Conservation (phyloP, 2,888 invertebrate species). For the Meganola albula region DNA sequence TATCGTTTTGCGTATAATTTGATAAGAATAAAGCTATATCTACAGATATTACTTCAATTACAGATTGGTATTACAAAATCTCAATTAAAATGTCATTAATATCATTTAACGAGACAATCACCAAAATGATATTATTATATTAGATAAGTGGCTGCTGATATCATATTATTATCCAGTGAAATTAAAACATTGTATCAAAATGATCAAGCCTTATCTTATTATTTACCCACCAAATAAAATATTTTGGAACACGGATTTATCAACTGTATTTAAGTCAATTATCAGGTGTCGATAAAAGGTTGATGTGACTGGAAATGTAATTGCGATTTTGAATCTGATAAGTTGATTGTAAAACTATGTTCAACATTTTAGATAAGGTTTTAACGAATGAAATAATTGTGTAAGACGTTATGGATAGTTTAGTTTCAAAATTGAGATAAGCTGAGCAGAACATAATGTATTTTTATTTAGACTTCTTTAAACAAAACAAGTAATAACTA, state of each 20-base stretch:
- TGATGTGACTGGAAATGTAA: conserved; percentile 11
- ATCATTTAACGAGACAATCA: conserved; percentile 36
- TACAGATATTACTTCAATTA: conserved; percentile 24
- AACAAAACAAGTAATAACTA: background rate
- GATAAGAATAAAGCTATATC: conserved; percentile 30
- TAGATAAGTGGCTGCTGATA: conserved; percentile 29
- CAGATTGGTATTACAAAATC: conserved; percentile 22
- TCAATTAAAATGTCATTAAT: conserved; percentile 41
- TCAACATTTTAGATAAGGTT: conserved; percentile 23
- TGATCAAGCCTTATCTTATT: conserved; percentile 26
- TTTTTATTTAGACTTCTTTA: too few species aligned
- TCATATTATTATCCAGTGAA: conserved; percentile 16
- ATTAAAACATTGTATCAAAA: conserved; percentile 24
- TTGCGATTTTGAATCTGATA: conserved; percentile 21
- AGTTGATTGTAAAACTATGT: conserved; percentile 20
- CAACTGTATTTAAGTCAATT: conserved; percentile 29
- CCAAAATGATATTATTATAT: conserved; percentile 38
- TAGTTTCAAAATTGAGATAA: too few species aligned
- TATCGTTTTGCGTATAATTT: conserved; percentile 22
- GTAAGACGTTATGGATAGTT: conserved; percentile 10
- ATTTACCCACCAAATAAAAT: conserved; percentile 13
- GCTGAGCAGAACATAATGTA: too few species aligned
- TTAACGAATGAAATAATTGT: conserved; percentile 15
- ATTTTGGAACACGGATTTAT: conserved; percentile 26
- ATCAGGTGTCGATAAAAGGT: conserved; percentile 26